Conservation (phyloP, 2,888 invertebrate genomes). For the Anagyrus pseudococci region DNA sequence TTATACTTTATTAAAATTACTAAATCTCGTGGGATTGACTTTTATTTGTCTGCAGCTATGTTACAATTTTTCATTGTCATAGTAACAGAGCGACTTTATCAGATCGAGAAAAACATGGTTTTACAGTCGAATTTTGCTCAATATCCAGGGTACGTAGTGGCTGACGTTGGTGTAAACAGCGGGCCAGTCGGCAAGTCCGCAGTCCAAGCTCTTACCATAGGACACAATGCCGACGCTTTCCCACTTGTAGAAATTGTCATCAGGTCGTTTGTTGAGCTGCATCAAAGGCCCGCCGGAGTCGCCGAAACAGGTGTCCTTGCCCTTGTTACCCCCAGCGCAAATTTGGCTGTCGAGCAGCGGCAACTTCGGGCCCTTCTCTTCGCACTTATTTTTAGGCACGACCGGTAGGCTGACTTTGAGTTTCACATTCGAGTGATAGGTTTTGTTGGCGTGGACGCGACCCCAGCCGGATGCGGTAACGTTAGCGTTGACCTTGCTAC, state of each 20-base stretch:
- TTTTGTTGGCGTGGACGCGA: no score
- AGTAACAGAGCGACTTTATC: no score
- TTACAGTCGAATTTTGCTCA: conserved; percentile 46
- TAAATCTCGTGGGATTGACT: no score
- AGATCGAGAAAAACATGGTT: no score
- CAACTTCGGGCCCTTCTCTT: conserved; percentile 66
- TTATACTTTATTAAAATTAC: no score
- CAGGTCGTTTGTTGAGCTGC: conserved; percentile 50
- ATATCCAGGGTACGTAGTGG: conserved; percentile 69
- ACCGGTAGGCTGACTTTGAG: no score
- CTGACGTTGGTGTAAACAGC: conserved; percentile 70
- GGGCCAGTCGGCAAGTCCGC: conserved; percentile 66
- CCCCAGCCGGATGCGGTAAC: neutral
- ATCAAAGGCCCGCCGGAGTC: conserved; percentile 83
- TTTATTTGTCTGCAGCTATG: no score
- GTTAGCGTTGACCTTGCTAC: neutral
- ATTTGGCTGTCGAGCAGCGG: conserved; percentile 65
- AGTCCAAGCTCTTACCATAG: conserved; percentile 66
- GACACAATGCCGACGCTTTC: conserved; percentile 69
- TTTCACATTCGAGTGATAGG: no score
- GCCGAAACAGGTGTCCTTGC: conserved; percentile 76
- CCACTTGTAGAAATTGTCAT: conserved; percentile 54
- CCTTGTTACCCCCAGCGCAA: conserved; percentile 74
- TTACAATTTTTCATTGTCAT: no score
- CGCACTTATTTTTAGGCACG: no score